These are phyloP conservation scores for Spodoptera frugiperda DNA, from an alignment of 1,140 invertebrate species.

Conservation along the genomic window DNA sequence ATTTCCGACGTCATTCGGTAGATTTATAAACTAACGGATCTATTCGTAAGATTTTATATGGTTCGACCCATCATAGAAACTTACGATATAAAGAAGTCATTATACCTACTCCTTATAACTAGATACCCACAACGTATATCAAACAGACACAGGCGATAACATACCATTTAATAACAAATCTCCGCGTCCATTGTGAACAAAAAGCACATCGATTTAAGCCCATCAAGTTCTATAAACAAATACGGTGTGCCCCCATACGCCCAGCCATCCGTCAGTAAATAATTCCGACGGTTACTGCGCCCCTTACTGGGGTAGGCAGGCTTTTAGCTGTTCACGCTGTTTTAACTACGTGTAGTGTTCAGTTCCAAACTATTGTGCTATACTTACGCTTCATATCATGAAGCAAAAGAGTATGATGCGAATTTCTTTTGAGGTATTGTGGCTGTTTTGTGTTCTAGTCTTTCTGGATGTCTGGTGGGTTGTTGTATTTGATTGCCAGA, in stretches of 20 bases:
- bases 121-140: too few relatives aligned
- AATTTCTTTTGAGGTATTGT: neutral
- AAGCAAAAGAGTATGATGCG: neutral
- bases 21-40: too few relatives aligned
- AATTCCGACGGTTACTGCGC: constrained; percentile 17
- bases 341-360: constrained; percentile 55
- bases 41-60: too few relatives aligned
- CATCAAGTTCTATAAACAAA: constrained; percentile 13
- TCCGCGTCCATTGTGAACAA: neutral
- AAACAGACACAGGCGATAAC: too few relatives aligned
- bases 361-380: constrained; percentile 40
- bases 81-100: too few relatives aligned
- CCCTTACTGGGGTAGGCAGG: constrained; percentile 15
- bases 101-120: too few relatives aligned
- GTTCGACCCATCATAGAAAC: too few relatives aligned
- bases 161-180: neutral
- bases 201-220: constrained; percentile 33
- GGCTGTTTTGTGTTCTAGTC: neutral
- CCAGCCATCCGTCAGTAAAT: constrained; percentile 12
- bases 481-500: too few relatives aligned
- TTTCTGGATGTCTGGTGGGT: too few relatives aligned
- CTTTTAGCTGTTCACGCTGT: constrained; percentile 52
- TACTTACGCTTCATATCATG: constrained; percentile 10
- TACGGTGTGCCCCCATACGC: constrained; percentile 1
- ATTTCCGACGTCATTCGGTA: too few relatives aligned